Evolutionary conservation across 2,888 invertebrate genomes (phyloP).

Genomic region (Antheraea assamensis): DNA sequence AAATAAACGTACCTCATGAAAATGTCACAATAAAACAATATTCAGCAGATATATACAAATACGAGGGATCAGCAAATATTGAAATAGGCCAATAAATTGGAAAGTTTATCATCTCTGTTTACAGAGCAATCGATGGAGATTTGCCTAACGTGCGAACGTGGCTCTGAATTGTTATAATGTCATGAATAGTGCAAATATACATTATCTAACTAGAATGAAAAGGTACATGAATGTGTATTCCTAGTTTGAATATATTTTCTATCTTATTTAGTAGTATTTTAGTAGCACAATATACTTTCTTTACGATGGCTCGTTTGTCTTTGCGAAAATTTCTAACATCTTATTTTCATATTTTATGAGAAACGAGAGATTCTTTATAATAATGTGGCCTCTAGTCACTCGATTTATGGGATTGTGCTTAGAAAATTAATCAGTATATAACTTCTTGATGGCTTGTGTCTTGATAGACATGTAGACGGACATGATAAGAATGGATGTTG

Average conservation of each 20-base stretch:
- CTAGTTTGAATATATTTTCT: not conserved
- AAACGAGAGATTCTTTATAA: too few relatives aligned
- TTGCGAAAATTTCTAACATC: not conserved
- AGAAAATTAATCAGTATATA: too few relatives aligned
- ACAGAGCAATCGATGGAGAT: conserved; percentile 6
- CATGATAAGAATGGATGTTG: too few relatives aligned
- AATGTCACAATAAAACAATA: not conserved
- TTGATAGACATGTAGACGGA: too few relatives aligned
- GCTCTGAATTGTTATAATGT: not conserved
- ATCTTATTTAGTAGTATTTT: not conserved
- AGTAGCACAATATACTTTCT: not conserved
- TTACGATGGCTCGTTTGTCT: not conserved
- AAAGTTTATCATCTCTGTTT: conserved; percentile 11
- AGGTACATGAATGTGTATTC: not conserved
- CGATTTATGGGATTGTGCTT: too few relatives aligned
- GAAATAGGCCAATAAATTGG: conserved; percentile 10
- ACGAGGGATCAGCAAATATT: not conserved
- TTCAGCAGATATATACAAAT: not conserved
- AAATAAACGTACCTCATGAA: not conserved
- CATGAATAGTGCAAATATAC: not conserved
- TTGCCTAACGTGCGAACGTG: not conserved
- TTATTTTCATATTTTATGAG: too few relatives aligned
- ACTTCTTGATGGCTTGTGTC: too few relatives aligned
- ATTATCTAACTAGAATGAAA: not conserved
- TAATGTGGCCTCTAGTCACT: too few relatives aligned